phyloP scores from a whole-genome alignment of 2,797 vertebrate genomes.

The Toxotes lorentzi region DNA sequence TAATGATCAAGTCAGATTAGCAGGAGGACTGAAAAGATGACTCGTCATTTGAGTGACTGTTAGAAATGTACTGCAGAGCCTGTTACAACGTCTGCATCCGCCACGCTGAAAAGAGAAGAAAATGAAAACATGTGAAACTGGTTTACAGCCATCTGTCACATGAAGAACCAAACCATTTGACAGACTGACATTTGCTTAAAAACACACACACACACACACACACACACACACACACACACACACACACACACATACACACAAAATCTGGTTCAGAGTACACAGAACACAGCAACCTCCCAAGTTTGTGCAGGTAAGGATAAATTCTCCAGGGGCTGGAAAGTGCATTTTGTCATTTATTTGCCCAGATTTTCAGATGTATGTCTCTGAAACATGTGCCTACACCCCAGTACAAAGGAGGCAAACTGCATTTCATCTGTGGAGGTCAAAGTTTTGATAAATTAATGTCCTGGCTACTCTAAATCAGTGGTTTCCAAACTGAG shows the following conservation, averaged over 20 bases:
- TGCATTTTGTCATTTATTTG: background rate
- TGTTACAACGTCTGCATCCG: background rate
- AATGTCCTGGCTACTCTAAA: background rate
- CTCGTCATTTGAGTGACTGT: conserved; percentile 37
- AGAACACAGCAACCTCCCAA: background rate
- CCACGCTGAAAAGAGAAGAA: conserved; percentile 8
- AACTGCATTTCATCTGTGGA: background rate
- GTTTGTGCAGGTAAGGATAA: background rate
- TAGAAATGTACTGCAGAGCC: conserved; percentile 26
- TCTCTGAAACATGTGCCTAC: background rate
- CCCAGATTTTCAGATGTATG: background rate
- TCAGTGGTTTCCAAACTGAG: background rate
- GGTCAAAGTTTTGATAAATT: background rate
- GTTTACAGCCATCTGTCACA: conserved; percentile 31
- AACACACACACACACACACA: background rate
- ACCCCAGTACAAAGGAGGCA: background rate
- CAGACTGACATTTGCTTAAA: conserved; percentile 5
- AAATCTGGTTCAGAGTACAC: conserved; percentile 6
- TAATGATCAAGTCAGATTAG: conserved; percentile 67
- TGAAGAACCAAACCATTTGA: conserved; percentile 6
- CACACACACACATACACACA: too few species aligned
- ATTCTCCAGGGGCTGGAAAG: background rate
- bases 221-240: background rate
- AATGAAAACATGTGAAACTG: conserved; percentile 14
- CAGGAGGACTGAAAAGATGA: conserved; percentile 35